phyloP scores from a whole-genome alignment of 2,113 vertebrate species.

The Corythaeola cristata region DNA sequence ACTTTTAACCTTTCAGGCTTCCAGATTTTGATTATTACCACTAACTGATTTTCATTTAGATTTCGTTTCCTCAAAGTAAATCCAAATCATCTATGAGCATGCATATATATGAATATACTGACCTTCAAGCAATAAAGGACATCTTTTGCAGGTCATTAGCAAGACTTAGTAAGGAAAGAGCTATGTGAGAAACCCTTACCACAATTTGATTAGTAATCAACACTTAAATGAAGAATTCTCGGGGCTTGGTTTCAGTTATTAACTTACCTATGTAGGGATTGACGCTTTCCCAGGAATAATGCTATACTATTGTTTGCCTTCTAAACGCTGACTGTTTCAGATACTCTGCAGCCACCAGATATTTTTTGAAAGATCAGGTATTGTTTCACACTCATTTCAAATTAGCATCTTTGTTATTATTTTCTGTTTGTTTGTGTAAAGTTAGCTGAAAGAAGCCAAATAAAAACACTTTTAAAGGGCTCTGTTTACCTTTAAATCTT shows the following conservation, averaged over 20 bases:
- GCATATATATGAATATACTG: background rate
- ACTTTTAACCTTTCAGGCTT: slow-evolving; percentile 58
- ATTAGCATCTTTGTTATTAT: background rate
- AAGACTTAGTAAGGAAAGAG: background rate
- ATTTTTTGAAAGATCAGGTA: background rate
- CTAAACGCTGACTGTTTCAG: background rate
- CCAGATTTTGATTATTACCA: slow-evolving; percentile 18
- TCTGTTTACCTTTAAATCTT: slow-evolving; percentile 25
- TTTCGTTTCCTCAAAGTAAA: background rate
- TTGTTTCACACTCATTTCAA: background rate
- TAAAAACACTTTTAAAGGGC: background rate
- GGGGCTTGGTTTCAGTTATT: background rate
- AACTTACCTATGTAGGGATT: background rate
- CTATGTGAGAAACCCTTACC: background rate
- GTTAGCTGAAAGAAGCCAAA: background rate
- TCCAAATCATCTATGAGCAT: background rate
- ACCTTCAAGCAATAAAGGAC: background rate
- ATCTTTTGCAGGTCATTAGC: background rate
- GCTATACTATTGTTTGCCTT: background rate
- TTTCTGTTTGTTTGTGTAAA: background rate
- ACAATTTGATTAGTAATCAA: background rate
- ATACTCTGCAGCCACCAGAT: background rate
- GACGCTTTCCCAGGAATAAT: background rate
- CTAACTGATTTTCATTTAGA: slow-evolving; percentile 1
- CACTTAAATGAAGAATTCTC: background rate